Conservation (phyloP, 2,797 vertebrate genomes). For the Otus scops region DNA sequence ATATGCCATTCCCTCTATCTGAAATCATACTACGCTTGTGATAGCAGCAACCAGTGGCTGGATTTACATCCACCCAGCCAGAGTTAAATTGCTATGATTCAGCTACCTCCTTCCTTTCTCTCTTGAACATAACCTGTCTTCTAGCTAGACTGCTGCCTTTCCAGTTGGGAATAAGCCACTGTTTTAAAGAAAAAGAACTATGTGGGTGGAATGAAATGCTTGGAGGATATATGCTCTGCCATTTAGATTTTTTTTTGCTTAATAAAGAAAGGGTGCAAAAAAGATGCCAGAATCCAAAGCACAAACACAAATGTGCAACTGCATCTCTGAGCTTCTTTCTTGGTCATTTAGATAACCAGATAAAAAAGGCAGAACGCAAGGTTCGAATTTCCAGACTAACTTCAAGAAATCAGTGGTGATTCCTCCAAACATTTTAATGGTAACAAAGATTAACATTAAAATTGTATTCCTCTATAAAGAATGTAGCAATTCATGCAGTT, state of each 20-base stretch:
- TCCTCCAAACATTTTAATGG: background rate
- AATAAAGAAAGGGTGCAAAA: constrained; percentile 7
- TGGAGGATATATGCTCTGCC: constrained; percentile 42
- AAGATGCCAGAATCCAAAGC: background rate
- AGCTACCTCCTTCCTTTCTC: constrained; percentile 53
- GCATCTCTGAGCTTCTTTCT: background rate
- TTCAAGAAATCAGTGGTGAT: background rate
- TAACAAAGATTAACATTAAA: background rate
- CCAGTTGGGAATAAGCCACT: constrained; percentile 65
- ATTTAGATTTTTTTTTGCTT: constrained; percentile 16
- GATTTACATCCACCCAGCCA: constrained; percentile 31
- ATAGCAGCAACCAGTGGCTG: constrained; percentile 51
- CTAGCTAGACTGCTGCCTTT: constrained; percentile 65
- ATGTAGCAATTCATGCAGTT: background rate
- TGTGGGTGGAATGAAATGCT: constrained; percentile 56
- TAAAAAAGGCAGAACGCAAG: background rate
- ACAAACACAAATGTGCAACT: background rate
- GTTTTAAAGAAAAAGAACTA: constrained; percentile 58
- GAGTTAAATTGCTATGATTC: constrained; percentile 66
- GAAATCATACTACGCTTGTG: constrained; percentile 23
- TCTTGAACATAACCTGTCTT: constrained; percentile 62
- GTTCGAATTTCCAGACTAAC: background rate
- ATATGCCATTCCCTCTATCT: constrained; percentile 21
- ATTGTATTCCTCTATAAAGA: background rate
- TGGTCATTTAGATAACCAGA: background rate